phyloP scores from a whole-genome alignment of 2,888 invertebrate species.

The Rapana venosa region DNA sequence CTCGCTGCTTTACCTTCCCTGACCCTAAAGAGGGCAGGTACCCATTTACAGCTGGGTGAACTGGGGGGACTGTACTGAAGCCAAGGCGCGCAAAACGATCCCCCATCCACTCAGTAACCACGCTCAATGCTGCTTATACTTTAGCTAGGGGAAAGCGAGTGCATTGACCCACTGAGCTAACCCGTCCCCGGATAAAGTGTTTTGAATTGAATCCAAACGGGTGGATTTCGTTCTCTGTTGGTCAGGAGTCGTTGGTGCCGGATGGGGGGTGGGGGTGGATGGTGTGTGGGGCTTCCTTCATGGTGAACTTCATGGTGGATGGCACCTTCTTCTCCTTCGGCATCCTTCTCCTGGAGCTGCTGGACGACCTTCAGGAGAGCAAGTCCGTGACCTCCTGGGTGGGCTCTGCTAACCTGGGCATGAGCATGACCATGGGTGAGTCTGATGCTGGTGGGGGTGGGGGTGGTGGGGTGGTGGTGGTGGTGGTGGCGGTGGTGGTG shows the following conservation, averaged over 20 bases:
- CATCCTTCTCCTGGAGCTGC: constrained; percentile 63
- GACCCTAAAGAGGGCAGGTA: no score
- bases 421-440: constrained; percentile 70
- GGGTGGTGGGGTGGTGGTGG: background rate
- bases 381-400: constrained; percentile 69
- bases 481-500: background rate
- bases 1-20: no score
- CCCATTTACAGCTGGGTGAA: no score
- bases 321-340: constrained; percentile 73
- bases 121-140: no score
- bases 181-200: background rate
- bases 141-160: background rate
- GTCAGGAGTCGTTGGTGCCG: constrained; percentile 51
- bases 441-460: background rate
- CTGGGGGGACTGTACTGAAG: background rate
- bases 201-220: background rate
- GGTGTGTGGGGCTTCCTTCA: constrained; percentile 67
- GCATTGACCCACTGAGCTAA: background rate
- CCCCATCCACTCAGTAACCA: background rate
- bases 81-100: background rate
- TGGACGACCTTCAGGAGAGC: constrained; percentile 64
- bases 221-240: background rate
- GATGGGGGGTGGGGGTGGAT: constrained; percentile 73
- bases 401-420: constrained; percentile 65
- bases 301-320: constrained; percentile 68